These are phyloP conservation scores for Xenotilapia flavipinnis DNA, from an alignment of 2,113 vertebrate genomes.

Conservation along the genomic window DNA sequence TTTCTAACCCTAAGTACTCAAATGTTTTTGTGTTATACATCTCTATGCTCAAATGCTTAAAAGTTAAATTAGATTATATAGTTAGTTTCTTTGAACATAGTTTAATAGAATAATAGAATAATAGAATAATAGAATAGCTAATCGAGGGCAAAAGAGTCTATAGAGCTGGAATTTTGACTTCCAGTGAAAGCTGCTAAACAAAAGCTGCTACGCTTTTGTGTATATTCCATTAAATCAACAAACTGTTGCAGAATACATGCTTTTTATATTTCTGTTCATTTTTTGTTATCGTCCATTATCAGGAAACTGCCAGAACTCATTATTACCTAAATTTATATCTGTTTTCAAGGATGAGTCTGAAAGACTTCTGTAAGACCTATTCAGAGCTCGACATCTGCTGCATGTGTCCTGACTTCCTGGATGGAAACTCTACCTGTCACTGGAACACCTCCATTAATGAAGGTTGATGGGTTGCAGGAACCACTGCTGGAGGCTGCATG, in stretches of 20 bases:
- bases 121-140: background rate
- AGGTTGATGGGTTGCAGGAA: slow-evolving; percentile 66
- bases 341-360: slow-evolving; percentile 58
- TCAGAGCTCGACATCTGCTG: slow-evolving; percentile 63
- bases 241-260: background rate
- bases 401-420: slow-evolving; percentile 55
- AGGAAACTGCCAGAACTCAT: background rate
- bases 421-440: slow-evolving; percentile 8
- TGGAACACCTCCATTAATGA: slow-evolving; percentile 49
- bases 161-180: background rate
- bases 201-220: background rate
- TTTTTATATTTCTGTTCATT: background rate
- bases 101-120: background rate
- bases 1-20: background rate
- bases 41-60: background rate
- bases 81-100: background rate
- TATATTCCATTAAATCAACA: background rate
- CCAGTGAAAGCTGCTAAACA: background rate
- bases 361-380: slow-evolving; percentile 51
- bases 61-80: background rate
- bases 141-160: background rate
- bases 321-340: background rate
- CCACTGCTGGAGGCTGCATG: slow-evolving; percentile 64
- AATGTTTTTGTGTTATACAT: background rate
- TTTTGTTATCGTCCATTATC: background rate